A percentile compares a stretch with the other conserved stretches of the same genome.
Conservation (phyloP, 2,797 vertebrate genomes). For the Gambelia wislizenii region DNA sequence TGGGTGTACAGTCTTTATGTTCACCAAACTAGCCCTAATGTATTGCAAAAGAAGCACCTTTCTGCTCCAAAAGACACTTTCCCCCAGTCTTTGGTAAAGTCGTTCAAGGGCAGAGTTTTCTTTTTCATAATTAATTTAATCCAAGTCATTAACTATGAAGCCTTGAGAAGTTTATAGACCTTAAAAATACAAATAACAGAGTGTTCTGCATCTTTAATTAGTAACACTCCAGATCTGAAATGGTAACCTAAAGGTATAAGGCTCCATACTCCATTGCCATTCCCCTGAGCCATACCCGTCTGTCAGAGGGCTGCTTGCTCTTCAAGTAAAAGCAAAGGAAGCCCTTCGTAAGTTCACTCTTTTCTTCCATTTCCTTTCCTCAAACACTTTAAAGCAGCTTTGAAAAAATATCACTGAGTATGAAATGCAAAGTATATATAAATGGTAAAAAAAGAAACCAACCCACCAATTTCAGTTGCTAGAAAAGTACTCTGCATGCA, state of each 20-base stretch:
- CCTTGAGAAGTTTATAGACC: conserved; percentile 72
- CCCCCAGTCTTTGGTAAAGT: conserved; percentile 56
- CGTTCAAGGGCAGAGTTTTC: conserved; percentile 64
- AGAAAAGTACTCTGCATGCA: background rate
- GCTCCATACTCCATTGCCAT: conserved; percentile 59
- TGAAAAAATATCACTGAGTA: background rate
- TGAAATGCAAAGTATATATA: conserved; percentile 30
- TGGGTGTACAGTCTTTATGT: background rate
- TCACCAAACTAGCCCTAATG: background rate
- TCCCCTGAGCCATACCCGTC: conserved; percentile 56
- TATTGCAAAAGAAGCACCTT: background rate
- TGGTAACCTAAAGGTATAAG: conserved; percentile 62
- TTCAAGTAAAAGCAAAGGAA: conserved; percentile 54
- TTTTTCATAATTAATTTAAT: conserved; percentile 73
- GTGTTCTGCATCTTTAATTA: conserved; percentile 70
- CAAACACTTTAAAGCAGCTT: conserved; percentile 14
- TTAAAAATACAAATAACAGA: conserved; percentile 74
- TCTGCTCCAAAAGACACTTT: conserved; percentile 47
- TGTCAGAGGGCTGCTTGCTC: conserved; percentile 23
- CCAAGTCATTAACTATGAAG: conserved; percentile 74
- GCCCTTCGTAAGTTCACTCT: background rate
- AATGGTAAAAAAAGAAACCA: background rate
- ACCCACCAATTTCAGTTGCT: background rate
- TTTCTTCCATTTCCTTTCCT: background rate
- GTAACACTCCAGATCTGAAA: conserved; percentile 68